phyloP scores from a whole-genome alignment of 2,113 vertebrate species.

The Oxygymnocypris stewartii region DNA sequence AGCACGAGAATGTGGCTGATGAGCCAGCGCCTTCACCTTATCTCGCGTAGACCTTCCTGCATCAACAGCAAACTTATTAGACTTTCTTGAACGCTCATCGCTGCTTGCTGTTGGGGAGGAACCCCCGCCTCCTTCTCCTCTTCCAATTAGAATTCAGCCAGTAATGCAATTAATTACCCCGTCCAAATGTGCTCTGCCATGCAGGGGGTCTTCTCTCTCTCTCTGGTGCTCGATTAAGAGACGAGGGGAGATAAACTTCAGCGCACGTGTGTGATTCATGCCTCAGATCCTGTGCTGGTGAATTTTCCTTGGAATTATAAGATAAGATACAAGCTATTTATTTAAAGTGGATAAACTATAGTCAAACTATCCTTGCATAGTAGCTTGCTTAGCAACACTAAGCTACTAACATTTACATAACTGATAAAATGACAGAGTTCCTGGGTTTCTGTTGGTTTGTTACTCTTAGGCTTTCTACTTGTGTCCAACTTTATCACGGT shows the following conservation, averaged over 20 bases:
- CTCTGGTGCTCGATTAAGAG: slow-evolving; percentile 55
- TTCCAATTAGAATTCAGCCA: slow-evolving; percentile 59
- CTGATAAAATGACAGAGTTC: not conserved
- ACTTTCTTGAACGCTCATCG: slow-evolving; percentile 62
- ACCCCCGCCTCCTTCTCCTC: slow-evolving; percentile 36
- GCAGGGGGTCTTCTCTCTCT: slow-evolving; percentile 49
- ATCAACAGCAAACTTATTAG: slow-evolving; percentile 59
- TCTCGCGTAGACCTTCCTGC: slow-evolving; percentile 48
- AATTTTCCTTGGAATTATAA: not conserved
- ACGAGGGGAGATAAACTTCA: slow-evolving; percentile 36
- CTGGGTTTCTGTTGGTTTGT: not conserved
- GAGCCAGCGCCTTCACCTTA: slow-evolving; percentile 19
- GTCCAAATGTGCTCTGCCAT: slow-evolving; percentile 58
- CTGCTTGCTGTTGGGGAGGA: slow-evolving; percentile 52
- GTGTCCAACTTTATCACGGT: not conserved
- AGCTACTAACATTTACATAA: not conserved
- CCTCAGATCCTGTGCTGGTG: not conserved
- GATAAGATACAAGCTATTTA: not conserved
- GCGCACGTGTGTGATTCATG: not conserved
- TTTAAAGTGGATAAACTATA: not conserved
- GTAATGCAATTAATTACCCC: slow-evolving; percentile 67
- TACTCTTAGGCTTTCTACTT: not conserved
- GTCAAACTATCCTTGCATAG: not conserved
- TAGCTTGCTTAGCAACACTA: not conserved
- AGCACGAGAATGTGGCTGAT: slow-evolving; percentile 24